These are phyloP conservation scores for Ceratina japonica DNA, from an alignment of 1,140 invertebrate genomes.

Conservation along the genomic window DNA sequence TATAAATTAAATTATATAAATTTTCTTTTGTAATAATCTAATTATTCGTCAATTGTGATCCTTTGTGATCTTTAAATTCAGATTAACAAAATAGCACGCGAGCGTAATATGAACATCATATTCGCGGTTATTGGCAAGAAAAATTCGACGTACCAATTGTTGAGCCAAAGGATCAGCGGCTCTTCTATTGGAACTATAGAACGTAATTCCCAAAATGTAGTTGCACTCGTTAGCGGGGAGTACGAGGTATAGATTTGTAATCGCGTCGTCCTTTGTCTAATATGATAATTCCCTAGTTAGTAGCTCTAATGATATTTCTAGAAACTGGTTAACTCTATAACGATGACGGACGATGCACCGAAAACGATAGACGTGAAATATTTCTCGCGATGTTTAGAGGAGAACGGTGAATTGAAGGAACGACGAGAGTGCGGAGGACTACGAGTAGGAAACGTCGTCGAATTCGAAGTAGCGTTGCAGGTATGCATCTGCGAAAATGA, in stretches of 20 bases:
- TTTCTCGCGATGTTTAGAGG: slow-evolving; percentile 82
- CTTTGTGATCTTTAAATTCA: slow-evolving; percentile 32
- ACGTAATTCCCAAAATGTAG: slow-evolving; percentile 87
- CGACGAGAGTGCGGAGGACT: slow-evolving; percentile 81
- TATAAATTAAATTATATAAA: slow-evolving; percentile 56
- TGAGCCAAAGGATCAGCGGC: slow-evolving; percentile 82
- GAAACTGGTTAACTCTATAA: slow-evolving; percentile 78
- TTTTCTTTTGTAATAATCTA: slow-evolving; percentile 1
- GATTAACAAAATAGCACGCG: slow-evolving; percentile 81
- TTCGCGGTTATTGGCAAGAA: slow-evolving; percentile 82
- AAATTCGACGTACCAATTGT: slow-evolving; percentile 81
- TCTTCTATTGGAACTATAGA: slow-evolving; percentile 85
- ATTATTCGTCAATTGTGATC: neutral
- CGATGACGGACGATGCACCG: slow-evolving; percentile 81
- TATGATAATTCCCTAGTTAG: neutral
- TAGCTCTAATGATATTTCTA: slow-evolving; percentile 27
- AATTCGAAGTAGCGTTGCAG: slow-evolving; percentile 71
- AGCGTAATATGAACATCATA: slow-evolving; percentile 86
- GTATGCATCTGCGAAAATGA: slow-evolving; percentile 17
- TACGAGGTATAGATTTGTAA: slow-evolving; percentile 82
- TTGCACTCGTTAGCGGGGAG: slow-evolving; percentile 85
- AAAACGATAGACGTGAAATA: slow-evolving; percentile 83
- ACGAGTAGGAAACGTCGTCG: slow-evolving; percentile 81
- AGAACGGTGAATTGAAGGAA: slow-evolving; percentile 62
- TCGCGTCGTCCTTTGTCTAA: neutral